Evolutionary conservation across 2,888 invertebrate species (phyloP).

Genomic region (Acleris laterana): DNA sequence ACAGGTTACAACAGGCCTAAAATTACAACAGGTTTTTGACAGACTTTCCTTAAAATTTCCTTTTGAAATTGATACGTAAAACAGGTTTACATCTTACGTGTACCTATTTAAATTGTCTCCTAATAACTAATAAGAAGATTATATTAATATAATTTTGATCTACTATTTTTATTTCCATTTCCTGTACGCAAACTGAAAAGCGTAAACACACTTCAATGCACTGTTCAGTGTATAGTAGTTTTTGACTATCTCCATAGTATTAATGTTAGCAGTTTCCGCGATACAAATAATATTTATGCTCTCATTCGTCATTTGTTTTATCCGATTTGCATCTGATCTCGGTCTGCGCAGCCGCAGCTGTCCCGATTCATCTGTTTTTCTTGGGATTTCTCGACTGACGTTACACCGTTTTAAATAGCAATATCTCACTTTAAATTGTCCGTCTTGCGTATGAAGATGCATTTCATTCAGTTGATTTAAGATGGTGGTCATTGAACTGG

Average conservation of each 20-base stretch:
- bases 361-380: slow-evolving; percentile 42
- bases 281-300: slow-evolving; percentile 16
- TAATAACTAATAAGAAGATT: no score
- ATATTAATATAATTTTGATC: no score
- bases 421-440: slow-evolving; percentile 53
- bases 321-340: slow-evolving; percentile 39
- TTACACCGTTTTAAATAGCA: slow-evolving; percentile 44
- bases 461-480: slow-evolving; percentile 20
- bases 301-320: slow-evolving; percentile 32
- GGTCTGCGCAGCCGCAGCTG: slow-evolving; percentile 40
- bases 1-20: no score
- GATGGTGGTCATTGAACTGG: neutral
- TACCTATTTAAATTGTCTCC: no score
- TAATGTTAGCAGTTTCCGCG: slow-evolving; percentile 11
- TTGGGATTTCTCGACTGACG: slow-evolving; percentile 43
- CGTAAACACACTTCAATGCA: no score
- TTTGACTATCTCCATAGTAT: neutral
- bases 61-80: no score
- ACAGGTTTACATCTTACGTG: no score
- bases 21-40: no score
- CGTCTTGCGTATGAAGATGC: slow-evolving; percentile 41
- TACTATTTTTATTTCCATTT: no score
- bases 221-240: neutral
- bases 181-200: no score
- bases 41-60: no score